Evolutionary conservation across 2,113 vertebrate genomes (phyloP).

Genomic region (Ascaphus truei): DNA sequence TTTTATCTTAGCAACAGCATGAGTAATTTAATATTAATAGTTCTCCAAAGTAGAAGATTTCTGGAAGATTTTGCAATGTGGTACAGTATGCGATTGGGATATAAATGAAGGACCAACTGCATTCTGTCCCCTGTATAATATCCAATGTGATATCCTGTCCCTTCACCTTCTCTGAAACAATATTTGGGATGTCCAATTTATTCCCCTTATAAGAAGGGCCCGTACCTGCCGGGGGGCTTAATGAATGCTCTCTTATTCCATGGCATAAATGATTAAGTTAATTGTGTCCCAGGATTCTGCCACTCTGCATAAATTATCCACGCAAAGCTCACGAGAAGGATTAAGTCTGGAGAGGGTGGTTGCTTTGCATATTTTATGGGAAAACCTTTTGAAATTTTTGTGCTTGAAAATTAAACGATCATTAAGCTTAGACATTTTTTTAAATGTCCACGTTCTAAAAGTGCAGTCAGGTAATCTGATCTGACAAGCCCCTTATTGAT

Average conservation of each 20-base stretch:
- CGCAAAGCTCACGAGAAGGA: slow-evolving; percentile 31
- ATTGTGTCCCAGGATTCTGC: slow-evolving; percentile 36
- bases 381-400: slow-evolving; percentile 9
- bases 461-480: slow-evolving; percentile 4
- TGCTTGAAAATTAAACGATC: slow-evolving; percentile 19
- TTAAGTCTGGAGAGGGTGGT: slow-evolving; percentile 31
- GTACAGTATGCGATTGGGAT: neutral
- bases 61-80: neutral
- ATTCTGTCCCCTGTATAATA: neutral
- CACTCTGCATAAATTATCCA: slow-evolving; percentile 36
- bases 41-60: neutral
- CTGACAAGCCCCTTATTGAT: slow-evolving; percentile 1
- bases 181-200: slow-evolving; percentile 28
- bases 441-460: slow-evolving; percentile 5
- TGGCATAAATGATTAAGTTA: slow-evolving; percentile 38
- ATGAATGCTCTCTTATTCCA: slow-evolving; percentile 30
- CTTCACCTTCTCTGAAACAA: slow-evolving; percentile 10
- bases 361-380: slow-evolving; percentile 32
- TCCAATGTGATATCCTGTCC: neutral
- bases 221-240: slow-evolving; percentile 26
- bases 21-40: too few species aligned
- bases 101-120: neutral
- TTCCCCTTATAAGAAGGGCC: slow-evolving; percentile 15
- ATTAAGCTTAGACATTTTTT: slow-evolving; percentile 2
- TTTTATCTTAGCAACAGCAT: too few species aligned